phyloP scores from a whole-genome alignment of 2,888 invertebrate species.

The Anagyrus pseudococci region DNA sequence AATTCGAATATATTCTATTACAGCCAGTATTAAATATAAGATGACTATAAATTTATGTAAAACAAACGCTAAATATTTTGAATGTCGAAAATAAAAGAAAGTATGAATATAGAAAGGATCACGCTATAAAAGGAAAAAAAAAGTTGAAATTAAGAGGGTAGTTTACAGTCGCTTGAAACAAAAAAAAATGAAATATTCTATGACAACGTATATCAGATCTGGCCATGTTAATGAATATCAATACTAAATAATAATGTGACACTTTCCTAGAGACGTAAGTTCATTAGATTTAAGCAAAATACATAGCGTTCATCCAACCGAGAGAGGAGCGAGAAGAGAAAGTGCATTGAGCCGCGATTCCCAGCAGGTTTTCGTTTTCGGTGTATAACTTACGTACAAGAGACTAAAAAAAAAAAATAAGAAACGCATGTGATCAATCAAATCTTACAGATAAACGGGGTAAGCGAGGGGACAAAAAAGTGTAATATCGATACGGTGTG shows the following conservation, averaged over 20 bases:
- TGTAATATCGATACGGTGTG: constrained; percentile 24
- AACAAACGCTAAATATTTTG: no score
- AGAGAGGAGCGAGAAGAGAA: constrained; percentile 16
- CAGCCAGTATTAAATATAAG: no score
- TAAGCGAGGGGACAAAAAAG: background rate
- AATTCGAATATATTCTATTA: no score
- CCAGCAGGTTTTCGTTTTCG: constrained; percentile 36
- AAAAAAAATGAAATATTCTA: constrained; percentile 8
- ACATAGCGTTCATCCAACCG: constrained; percentile 23
- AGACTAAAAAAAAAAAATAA: background rate
- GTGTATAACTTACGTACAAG: constrained; percentile 9
- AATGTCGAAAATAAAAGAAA: no score
- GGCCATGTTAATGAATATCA: constrained; percentile 20
- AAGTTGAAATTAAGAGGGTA: constrained; percentile 37
- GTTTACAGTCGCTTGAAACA: constrained; percentile 1
- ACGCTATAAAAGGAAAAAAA: constrained; percentile 22
- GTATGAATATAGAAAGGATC: background rate
- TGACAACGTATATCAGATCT: constrained; percentile 15
- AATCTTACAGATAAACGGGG: background rate
- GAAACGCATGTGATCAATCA: background rate
- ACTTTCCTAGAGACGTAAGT: constrained; percentile 26
- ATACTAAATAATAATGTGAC: constrained; percentile 16
- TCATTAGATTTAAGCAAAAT: constrained; percentile 23
- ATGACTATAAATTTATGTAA: no score
- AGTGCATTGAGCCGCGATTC: constrained; percentile 6